Percentiles rank a stretch among this genome's conserved stretches.
These are phyloP conservation scores for Caenorhabditis angaria DNA, from an alignment of 2,888 invertebrate species.

Conservation along the genomic window DNA sequence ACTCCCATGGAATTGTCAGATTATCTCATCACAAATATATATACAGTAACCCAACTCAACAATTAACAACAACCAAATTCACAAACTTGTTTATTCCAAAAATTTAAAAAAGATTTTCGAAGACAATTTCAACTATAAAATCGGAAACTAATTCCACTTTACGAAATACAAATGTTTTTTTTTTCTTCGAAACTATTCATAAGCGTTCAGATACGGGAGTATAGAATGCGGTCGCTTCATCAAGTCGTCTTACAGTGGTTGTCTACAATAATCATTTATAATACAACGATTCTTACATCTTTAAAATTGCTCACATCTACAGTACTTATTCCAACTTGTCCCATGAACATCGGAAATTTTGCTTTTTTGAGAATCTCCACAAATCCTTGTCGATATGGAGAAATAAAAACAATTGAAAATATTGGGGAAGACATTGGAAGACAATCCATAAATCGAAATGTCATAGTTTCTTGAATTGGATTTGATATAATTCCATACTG, in stretches of 20 bases:
- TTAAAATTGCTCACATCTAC: not conserved
- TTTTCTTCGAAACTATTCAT: not conserved
- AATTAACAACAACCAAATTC: too few species aligned
- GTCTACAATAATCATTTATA: not conserved
- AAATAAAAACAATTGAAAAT: slow-evolving; percentile 29
- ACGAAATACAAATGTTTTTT: too few species aligned
- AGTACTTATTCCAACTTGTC: not conserved
- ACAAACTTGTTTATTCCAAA: too few species aligned
- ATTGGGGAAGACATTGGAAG: slow-evolving; percentile 25
- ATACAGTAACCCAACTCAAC: too few species aligned
- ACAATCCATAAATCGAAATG: slow-evolving; percentile 45
- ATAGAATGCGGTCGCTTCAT: not conserved
- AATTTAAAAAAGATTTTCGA: too few species aligned
- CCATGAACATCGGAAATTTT: not conserved
- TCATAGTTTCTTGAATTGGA: slow-evolving; percentile 37
- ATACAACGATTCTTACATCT: not conserved
- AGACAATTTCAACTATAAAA: too few species aligned
- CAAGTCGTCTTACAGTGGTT: not conserved
- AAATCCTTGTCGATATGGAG: slow-evolving; percentile 18
- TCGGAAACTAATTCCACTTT: too few species aligned
- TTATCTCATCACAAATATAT: too few species aligned
- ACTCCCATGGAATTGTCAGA: too few species aligned
- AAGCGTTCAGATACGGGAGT: not conserved
- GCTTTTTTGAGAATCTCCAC: not conserved
- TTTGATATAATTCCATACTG: slow-evolving; percentile 37